phyloP scores from a whole-genome alignment of 2,797 vertebrate genomes.

The Philypnodon macrostomus region DNA sequence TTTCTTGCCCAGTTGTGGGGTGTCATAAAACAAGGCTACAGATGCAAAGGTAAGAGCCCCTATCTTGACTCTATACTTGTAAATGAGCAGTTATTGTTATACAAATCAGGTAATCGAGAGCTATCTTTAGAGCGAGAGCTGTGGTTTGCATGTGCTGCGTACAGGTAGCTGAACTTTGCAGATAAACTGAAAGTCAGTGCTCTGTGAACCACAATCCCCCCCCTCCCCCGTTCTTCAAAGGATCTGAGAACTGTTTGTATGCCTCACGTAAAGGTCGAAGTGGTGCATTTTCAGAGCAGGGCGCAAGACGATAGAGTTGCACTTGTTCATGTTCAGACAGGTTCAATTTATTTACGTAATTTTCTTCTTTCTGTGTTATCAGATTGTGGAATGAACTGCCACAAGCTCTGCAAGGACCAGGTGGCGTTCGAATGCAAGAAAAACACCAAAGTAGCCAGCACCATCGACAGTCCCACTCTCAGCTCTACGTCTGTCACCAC shows the following conservation, averaged over 20 bases:
- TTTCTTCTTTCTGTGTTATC: slow-evolving; percentile 35
- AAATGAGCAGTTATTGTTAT: slow-evolving; percentile 3
- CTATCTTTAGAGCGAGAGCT: slow-evolving; percentile 26
- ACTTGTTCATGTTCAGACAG: slow-evolving; percentile 54
- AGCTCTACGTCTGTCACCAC: slow-evolving; percentile 72
- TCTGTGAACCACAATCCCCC: slow-evolving; percentile 49
- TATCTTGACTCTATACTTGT: background rate
- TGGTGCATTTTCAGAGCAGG: slow-evolving; percentile 53
- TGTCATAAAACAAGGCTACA: slow-evolving; percentile 95
- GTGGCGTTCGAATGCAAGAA: slow-evolving; percentile 94
- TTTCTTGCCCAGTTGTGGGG: slow-evolving; percentile 84
- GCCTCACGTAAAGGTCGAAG: slow-evolving; percentile 40
- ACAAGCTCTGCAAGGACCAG: slow-evolving; percentile 93
- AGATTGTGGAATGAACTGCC: slow-evolving; percentile 97
- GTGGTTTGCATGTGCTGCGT: slow-evolving; percentile 59
- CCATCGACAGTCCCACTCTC: slow-evolving; percentile 74
- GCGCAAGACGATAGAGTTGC: slow-evolving; percentile 23
- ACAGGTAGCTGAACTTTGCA: slow-evolving; percentile 51
- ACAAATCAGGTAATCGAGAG: slow-evolving; percentile 37
- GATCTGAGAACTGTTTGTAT: slow-evolving; percentile 51
- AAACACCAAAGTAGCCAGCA: slow-evolving; percentile 64
- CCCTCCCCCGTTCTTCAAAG: slow-evolving; percentile 47
- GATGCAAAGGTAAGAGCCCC: slow-evolving; percentile 84
- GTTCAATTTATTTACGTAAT: slow-evolving; percentile 15
- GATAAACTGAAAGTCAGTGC: slow-evolving; percentile 26